Base-by-base conservation (phyloP, 2,888 invertebrate species). In the Drosophila falleni region DNA sequence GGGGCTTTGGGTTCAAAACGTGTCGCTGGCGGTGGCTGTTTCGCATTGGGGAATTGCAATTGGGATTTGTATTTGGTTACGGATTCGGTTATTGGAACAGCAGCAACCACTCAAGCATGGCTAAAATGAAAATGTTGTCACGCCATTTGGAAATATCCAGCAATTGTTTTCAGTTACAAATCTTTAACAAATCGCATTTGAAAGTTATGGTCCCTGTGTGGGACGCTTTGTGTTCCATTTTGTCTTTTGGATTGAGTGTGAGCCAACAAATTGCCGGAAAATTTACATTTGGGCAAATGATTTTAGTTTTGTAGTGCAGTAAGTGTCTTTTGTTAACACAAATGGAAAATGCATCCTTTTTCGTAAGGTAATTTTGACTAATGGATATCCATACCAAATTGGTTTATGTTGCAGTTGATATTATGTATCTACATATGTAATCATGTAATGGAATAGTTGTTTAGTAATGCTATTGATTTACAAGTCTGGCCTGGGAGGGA, bases 1-100 rank as follows among this genome's bases (percentile, higher is more conserved):
- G 74, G 91, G 86, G 87, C 87, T 78, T 78, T 66, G 74, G 81
- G 90, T 89, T 90, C 90, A 90, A 90, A 90, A 90, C 90, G 90
- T 90, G 90, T 84, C 74, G 65, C 63, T 73, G 66, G 76, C 78
- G 66, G 62, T 55, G 59, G 71, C 74, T 62, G 69, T 64, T 72
- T 81, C 62, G 63, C 41, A 69, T 78, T 71, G 61, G 61, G 46
- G 56, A 47, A 56, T 49, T 47, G 78, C 62, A 78, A 74, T 79
- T 78, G 74, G 68, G 41, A 59, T 74, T 66, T 51, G 69, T 49
- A 67, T 58, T 66, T 59, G 62, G 61, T 44, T 46, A 51, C 58
- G 64, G 67, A 50, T 62, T 77, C 51, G 77, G 56, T 77, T 80
- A 80, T 76, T 78, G 78, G 68, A 69, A 74, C 76, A 65, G 64